Evolutionary conservation across 2,888 invertebrate species (phyloP).

Genomic region (Microplitis manilae): DNA sequence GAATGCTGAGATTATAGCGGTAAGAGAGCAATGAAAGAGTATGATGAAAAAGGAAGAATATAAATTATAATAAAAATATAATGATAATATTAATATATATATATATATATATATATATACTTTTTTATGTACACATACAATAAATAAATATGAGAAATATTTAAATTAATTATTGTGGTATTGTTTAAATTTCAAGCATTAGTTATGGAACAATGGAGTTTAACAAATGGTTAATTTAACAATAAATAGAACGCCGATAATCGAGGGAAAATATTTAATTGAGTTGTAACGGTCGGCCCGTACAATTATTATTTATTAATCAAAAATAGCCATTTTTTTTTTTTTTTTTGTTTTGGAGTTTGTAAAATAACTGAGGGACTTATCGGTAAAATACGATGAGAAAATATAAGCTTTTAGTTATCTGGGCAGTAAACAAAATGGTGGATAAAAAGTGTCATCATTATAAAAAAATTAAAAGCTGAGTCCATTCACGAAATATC

Average conservation of each 20-base stretch:
- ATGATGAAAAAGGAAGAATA: constrained; percentile 39
- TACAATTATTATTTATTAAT: not conserved
- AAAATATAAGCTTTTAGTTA: not conserved
- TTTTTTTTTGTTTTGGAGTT: not conserved
- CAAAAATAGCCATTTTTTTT: not conserved
- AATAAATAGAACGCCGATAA: not conserved
- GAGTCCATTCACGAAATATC: not conserved
- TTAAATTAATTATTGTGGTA: constrained; percentile 13
- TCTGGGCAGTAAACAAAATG: not conserved
- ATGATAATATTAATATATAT: not conserved
- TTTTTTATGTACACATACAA: not conserved
- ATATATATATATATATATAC: no score
- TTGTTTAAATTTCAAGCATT: not conserved
- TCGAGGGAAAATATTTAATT: not conserved
- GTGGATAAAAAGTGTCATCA: not conserved
- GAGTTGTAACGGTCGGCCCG: not conserved
- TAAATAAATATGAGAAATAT: constrained; percentile 21
- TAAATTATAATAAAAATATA: constrained; percentile 18
- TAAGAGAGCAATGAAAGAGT: constrained; percentile 47
- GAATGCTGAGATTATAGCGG: constrained; percentile 43
- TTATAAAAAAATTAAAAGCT: not conserved
- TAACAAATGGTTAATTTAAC: not conserved
- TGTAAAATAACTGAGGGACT: no score
- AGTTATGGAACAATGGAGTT: not conserved
- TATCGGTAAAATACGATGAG: no score